Conservation (phyloP, 2,797 vertebrate genomes). For the Lagorchestes hirsutus region DNA sequence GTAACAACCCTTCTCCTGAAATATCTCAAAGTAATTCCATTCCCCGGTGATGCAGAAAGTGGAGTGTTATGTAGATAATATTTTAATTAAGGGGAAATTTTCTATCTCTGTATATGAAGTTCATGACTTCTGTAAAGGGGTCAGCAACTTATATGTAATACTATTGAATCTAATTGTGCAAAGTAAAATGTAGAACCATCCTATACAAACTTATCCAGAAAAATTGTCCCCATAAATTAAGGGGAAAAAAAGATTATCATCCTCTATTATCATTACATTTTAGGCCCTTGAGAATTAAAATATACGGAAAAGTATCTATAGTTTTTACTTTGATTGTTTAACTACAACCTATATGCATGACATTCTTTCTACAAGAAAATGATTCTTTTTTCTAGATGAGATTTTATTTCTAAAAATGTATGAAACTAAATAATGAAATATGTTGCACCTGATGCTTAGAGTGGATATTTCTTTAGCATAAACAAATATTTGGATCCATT, state of each 20-base stretch:
- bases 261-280: neutral
- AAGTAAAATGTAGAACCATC: neutral
- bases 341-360: neutral
- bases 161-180: neutral
- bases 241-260: neutral
- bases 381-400: slow-evolving; percentile 23
- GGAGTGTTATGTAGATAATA: neutral
- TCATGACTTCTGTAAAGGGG: neutral
- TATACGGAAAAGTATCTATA: neutral
- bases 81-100: neutral
- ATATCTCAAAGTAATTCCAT: neutral
- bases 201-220: neutral
- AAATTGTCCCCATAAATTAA: slow-evolving; percentile 40
- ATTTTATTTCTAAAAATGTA: slow-evolving; percentile 77
- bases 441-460: slow-evolving; percentile 58
- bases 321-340: slow-evolving; percentile 21
- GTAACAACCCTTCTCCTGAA: neutral
- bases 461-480: slow-evolving; percentile 72
- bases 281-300: neutral
- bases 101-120: neutral
- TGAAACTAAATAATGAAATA: slow-evolving; percentile 74
- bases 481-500: slow-evolving; percentile 62
- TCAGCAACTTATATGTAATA: neutral
- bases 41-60: neutral
- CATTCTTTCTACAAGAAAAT: neutral